Evolutionary conservation across 2,113 vertebrate genomes (phyloP).

Genomic region (Tachysurus vachellii): DNA sequence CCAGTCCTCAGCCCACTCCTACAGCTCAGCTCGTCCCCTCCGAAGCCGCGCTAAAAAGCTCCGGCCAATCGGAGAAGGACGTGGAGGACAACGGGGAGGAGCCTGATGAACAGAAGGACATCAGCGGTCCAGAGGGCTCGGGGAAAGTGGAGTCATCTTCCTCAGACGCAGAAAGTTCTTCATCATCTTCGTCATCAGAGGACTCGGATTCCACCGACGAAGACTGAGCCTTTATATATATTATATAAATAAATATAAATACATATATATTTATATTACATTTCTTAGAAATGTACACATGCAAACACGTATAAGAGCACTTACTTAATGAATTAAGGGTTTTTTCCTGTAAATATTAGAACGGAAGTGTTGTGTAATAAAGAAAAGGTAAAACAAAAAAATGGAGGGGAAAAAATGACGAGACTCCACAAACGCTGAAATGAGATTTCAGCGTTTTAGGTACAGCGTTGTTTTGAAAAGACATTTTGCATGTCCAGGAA

Average conservation of each 20-base stretch:
- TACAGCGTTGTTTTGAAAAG: constrained; percentile 93
- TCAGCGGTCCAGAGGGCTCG: constrained; percentile 94
- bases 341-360: constrained; percentile 93
- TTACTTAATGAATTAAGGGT: constrained; percentile 76
- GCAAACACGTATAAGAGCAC: constrained; percentile 80
- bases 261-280: constrained; percentile 75
- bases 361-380: constrained; percentile 92
- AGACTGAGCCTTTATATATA: constrained; percentile 81
- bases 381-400: constrained; percentile 54
- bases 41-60: constrained; percentile 42
- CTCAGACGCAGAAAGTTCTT: constrained; percentile 88
- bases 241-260: constrained; percentile 66
- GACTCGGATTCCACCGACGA: constrained; percentile 94
- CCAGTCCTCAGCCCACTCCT: constrained; percentile 74
- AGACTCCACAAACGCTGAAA: constrained; percentile 80
- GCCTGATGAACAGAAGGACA: constrained; percentile 79
- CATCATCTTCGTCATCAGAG: constrained; percentile 78
- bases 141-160: constrained; percentile 91
- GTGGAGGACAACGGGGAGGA: constrained; percentile 65
- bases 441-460: constrained; percentile 92
- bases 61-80: constrained; percentile 55
- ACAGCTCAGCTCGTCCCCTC: constrained; percentile 62
- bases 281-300: constrained; percentile 77
- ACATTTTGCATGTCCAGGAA: constrained; percentile 95
- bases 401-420: constrained; percentile 41